phyloP scores from a whole-genome alignment of 2,113 vertebrate genomes.

The Laticauda laticaudata region DNA sequence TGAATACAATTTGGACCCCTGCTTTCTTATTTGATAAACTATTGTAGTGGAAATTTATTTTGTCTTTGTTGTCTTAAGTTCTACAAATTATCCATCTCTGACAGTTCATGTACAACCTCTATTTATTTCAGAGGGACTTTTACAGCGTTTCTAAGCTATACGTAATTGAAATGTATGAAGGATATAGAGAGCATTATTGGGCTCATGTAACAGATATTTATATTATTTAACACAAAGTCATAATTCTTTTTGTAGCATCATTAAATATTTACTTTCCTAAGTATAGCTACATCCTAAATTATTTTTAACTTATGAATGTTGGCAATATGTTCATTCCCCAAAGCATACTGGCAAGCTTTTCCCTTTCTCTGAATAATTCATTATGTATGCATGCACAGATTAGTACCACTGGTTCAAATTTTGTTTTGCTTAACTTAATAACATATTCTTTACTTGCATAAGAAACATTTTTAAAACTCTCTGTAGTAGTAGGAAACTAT shows the following conservation, averaged over 20 bases:
- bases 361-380: constrained; percentile 31
- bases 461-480: neutral
- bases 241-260: neutral
- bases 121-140: neutral
- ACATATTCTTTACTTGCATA: constrained; percentile 7
- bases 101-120: neutral
- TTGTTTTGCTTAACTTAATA: constrained; percentile 35
- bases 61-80: neutral
- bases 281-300: neutral
- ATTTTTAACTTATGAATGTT: constrained; percentile 28
- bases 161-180: neutral
- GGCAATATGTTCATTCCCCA: constrained; percentile 11
- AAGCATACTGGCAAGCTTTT: neutral
- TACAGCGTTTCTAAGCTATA: neutral
- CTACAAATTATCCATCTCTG: neutral
- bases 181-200: neutral
- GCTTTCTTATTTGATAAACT: neutral
- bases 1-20: neutral
- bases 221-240: neutral
- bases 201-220: neutral
- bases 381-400: constrained; percentile 27
- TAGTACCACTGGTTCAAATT: constrained; percentile 36
- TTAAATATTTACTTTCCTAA: constrained; percentile 25
- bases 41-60: neutral
- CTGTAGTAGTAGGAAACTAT: neutral